Evolutionary conservation across 2,888 invertebrate species (phyloP).

Genomic region (Tetropium fuscum): DNA sequence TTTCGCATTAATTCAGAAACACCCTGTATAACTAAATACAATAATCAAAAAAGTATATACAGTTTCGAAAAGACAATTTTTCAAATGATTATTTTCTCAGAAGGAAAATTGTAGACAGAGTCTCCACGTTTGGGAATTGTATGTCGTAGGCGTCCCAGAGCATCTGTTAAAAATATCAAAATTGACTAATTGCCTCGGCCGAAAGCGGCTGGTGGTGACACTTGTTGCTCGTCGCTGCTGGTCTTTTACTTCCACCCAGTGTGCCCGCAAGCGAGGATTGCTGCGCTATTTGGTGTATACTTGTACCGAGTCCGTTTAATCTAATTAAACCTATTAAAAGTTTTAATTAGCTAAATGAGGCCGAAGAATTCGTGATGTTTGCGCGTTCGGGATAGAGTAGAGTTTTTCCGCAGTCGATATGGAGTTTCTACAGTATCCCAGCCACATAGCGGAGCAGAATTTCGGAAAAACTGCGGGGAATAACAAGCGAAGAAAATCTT

Average conservation of each 20-base stretch:
- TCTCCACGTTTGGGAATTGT: too few species aligned
- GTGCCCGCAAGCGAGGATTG: background rate
- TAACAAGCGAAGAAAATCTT: slow-evolving; percentile 47
- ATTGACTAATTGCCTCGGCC: slow-evolving; percentile 45
- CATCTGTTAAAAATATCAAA: slow-evolving; percentile 54
- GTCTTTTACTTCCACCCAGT: slow-evolving; percentile 26
- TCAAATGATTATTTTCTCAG: too few species aligned
- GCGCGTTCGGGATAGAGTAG: background rate
- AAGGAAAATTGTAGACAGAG: too few species aligned
- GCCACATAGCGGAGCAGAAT: slow-evolving; percentile 25
- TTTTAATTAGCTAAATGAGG: slow-evolving; percentile 15
- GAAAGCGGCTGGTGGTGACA: slow-evolving; percentile 32
- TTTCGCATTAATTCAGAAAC: too few species aligned
- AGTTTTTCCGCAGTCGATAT: slow-evolving; percentile 8
- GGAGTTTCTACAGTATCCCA: slow-evolving; percentile 40
- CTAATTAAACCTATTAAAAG: slow-evolving; percentile 29
- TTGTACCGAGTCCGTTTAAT: slow-evolving; percentile 14
- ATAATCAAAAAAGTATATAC: too few species aligned
- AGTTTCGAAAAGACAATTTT: too few species aligned
- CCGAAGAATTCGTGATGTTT: slow-evolving; percentile 10
- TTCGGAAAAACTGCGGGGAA: slow-evolving; percentile 25
- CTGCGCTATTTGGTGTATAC: slow-evolving; percentile 7
- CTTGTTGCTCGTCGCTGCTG: slow-evolving; percentile 39
- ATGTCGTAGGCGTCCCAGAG: slow-evolving; percentile 43
- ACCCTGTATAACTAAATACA: too few species aligned